Evolutionary conservation across 2,797 vertebrate species (phyloP), one percentile per base, ranked within the genome.

Genomic region (Stomatorhinus walkeri): DNA sequence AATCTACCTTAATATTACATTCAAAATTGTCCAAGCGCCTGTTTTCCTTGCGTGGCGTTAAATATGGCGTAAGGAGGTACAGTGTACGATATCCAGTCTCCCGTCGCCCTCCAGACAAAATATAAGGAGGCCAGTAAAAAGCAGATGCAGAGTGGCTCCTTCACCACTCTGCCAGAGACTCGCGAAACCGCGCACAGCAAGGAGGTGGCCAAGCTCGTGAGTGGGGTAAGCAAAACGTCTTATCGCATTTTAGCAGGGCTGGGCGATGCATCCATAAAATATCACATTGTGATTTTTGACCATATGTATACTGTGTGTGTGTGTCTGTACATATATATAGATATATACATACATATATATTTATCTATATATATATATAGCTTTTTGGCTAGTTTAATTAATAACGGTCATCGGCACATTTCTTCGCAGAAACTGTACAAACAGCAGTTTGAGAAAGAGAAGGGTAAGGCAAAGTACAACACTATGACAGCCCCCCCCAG

Each of bases 61-160:
- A 81, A 43, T 46, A 22, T 22, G 76, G 9, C 12, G 16, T 59
- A 7, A 54, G 54, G 9, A 14, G 32, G 32, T 87, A 36, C 1
- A 85, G 52, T 59, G 5, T 54, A 8, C 6, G 14, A 87, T 9
- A 2, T 36, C 52, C 24, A 19, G 14, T 64, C 22, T 64, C 86
- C 56, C 64, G 8, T n/a, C 54, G 28, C n/a, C 89, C 87, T 91
- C 61, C 94, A 99, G 98, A 98, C 96, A 93, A 99, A 97, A 94
- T 99, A 99, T 93, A 99, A 99, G 91, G 95, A 94, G 64, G 94
- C 96, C 9, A 97, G 97, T 89, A 99, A 98, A 95, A 99, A 97
- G 95, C 94, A 95, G 19, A 97, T 96, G 91, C 97, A 98, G 8
- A 94, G 94, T 0, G 97, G 98, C 19, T 96, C 96, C 0, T 99